Base-by-base conservation (phyloP, 2,888 invertebrate genomes). In the Tyria jacobaeae region DNA sequence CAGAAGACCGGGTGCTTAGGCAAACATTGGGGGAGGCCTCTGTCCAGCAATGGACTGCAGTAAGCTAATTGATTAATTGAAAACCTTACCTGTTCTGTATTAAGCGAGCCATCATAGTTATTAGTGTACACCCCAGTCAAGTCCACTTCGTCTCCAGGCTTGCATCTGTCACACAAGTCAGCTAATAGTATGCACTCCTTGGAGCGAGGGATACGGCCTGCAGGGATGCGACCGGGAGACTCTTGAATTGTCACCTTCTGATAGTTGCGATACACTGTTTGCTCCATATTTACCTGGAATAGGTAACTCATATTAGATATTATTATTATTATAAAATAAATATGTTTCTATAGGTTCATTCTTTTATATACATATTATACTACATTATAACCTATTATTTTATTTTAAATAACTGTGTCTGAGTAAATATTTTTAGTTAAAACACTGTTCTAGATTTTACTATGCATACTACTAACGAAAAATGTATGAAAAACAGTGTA, bases 71-170 rank as follows among this genome's bases (percentile, higher is more conserved):
- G n/a, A n/a, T n/a, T n/a, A n/a, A n/a, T n/a, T n/a, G n/a, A 21
- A 34, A 34, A 58, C 41, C 64, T 35, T 76, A 97, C 97, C 82
- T 97, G 96, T 81, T 98, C 97, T 31, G 98, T 98, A 86, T 99
- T 99, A 24, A 99, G 94, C 0, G 99, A 98, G 0, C 99, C 99
- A 84, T 99, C 99, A 84, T 99, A 99, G 86, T 97, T 99, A 86
- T 99, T 99, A 1, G 99, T 99, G 85, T 99, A 99, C 58, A 99
- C 96, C 3, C 99, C 99, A 0, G 98, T 98, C 3, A 98, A 93
- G 80, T 98, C 99, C 27, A 99, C 96, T 90, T 99, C 99, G 86
- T 99, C 99, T 0, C 99, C 99, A 0, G 99, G 99, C 87, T 99
- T 99, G 91, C 99, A 99, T 4, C 97, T 95, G 88, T 99, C 99